Evolutionary conservation across 2,797 vertebrate species (phyloP).

Genomic region (Neoniphon sammara): DNA sequence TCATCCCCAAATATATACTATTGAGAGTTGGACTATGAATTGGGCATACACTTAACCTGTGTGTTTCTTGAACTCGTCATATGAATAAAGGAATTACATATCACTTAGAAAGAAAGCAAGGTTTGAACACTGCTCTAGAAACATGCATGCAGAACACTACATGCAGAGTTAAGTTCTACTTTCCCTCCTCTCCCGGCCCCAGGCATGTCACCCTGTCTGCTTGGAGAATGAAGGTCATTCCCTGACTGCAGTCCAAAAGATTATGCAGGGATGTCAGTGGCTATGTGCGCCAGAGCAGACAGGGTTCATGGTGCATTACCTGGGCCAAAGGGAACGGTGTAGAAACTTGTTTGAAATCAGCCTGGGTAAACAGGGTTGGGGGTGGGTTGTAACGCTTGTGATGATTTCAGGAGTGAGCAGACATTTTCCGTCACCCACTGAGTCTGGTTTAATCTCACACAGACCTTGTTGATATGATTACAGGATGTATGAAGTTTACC

Average conservation of each 20-base stretch:
- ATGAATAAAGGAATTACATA: conserved; percentile 6
- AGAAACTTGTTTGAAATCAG: conserved; percentile 12
- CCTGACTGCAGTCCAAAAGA: conserved; percentile 20
- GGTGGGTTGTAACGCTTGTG: not conserved
- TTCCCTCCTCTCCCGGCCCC: not conserved
- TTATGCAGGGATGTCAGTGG: conserved; percentile 9
- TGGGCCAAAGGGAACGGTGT: not conserved
- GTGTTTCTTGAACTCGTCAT: not conserved
- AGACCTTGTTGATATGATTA: not conserved
- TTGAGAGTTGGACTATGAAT: not conserved
- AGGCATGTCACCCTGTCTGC: conserved; percentile 11
- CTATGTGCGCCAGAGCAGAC: conserved; percentile 11
- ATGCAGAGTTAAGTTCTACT: not conserved
- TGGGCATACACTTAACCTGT: not conserved
- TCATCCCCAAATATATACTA: too few relatives aligned
- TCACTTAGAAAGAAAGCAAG: conserved; percentile 6
- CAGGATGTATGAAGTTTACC: not conserved
- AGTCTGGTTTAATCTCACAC: not conserved
- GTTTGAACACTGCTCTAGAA: not conserved
- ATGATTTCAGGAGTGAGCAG: conserved; percentile 10
- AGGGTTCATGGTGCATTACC: conserved; percentile 20
- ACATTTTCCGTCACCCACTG: conserved; percentile 6
- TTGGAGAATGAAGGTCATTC: conserved; percentile 32
- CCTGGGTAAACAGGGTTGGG: conserved; percentile 12
- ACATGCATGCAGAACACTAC: conserved; percentile 11